Conservation (phyloP, 2,797 vertebrate species). For the Enteromius fasciolatus region DNA sequence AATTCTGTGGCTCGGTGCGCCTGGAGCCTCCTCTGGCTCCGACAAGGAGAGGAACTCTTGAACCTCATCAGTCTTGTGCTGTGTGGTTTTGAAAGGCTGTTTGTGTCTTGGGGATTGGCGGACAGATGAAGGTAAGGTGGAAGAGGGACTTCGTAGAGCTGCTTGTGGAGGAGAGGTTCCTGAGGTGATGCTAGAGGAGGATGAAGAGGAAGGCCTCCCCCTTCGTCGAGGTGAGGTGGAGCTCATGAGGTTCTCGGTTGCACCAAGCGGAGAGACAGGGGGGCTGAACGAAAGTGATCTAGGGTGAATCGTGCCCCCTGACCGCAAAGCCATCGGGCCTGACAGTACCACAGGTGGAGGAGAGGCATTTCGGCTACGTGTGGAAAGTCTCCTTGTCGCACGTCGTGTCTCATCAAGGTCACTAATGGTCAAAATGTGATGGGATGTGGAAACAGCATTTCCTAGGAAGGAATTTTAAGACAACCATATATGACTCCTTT, state of each 20-base stretch:
- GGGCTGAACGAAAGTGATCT: constrained; percentile 71
- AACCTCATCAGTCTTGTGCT: constrained; percentile 73
- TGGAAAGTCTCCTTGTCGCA: constrained; percentile 77
- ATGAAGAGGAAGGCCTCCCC: constrained; percentile 67
- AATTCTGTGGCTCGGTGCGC: constrained; percentile 71
- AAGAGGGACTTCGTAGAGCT: constrained; percentile 37
- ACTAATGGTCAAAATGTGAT: constrained; percentile 86
- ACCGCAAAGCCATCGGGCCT: constrained; percentile 64
- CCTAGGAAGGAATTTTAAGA: constrained; percentile 68
- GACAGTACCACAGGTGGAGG: constrained; percentile 71
- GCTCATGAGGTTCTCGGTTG: constrained; percentile 60
- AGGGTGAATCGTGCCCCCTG: constrained; percentile 65
- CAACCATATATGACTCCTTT: not conserved
- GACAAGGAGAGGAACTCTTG: constrained; percentile 76
- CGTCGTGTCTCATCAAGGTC: constrained; percentile 86
- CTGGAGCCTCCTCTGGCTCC: constrained; percentile 74
- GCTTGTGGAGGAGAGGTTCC: constrained; percentile 53
- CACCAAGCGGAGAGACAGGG: constrained; percentile 65
- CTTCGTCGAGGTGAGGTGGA: constrained; percentile 69
- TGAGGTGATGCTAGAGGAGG: constrained; percentile 66
- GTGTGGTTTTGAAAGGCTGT: constrained; percentile 72
- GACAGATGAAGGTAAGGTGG: constrained; percentile 31
- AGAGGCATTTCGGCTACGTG: constrained; percentile 76
- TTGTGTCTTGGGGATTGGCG: constrained; percentile 66
- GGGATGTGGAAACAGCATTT: constrained; percentile 75